Conservation (phyloP, 1,140 invertebrate species). For the Formica exsecta region DNA sequence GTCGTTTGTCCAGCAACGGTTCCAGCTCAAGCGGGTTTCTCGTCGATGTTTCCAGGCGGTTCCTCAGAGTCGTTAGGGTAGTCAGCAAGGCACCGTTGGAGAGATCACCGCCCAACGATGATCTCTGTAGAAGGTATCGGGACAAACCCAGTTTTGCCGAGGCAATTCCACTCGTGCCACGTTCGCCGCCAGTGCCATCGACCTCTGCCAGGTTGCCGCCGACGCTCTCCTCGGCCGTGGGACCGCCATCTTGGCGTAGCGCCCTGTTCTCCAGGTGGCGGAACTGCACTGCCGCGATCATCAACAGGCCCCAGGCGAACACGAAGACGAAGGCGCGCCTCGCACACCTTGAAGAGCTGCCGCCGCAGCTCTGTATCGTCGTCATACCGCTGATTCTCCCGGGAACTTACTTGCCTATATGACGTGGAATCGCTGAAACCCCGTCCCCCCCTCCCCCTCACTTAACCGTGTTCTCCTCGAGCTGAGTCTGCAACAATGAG, state of each 20-base stretch:
- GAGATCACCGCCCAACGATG: conserved; percentile 38
- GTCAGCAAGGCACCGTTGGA: conserved; percentile 66
- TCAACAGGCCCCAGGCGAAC: conserved; percentile 85
- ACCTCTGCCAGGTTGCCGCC: conserved; percentile 67
- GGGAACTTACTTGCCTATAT: neutral
- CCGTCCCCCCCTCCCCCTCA: too few relatives aligned
- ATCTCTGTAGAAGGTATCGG: conserved; percentile 81
- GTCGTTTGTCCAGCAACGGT: conserved; percentile 89
- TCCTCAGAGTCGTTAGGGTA: conserved; percentile 73
- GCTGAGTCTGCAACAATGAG: conserved; percentile 49
- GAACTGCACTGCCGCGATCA: conserved; percentile 85
- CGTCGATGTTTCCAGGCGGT: conserved; percentile 80
- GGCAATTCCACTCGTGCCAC: conserved; percentile 79
- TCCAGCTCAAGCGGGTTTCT: conserved; percentile 84
- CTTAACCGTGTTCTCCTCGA: conserved; percentile 26
- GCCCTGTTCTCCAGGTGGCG: conserved; percentile 81
- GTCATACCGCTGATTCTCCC: conserved; percentile 30
- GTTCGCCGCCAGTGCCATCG: conserved; percentile 66
- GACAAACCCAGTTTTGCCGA: conserved; percentile 81
- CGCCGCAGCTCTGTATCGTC: conserved; percentile 81
- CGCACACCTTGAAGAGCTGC: conserved; percentile 84
- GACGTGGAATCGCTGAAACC: neutral
- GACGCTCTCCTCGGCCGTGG: conserved; percentile 75
- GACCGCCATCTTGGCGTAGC: conserved; percentile 68
- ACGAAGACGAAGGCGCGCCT: conserved; percentile 85